Percentiles rank a stretch among this genome's conserved stretches.
phyloP scores from a whole-genome alignment of 2,797 vertebrate genomes.

The Epinephelus awoara region DNA sequence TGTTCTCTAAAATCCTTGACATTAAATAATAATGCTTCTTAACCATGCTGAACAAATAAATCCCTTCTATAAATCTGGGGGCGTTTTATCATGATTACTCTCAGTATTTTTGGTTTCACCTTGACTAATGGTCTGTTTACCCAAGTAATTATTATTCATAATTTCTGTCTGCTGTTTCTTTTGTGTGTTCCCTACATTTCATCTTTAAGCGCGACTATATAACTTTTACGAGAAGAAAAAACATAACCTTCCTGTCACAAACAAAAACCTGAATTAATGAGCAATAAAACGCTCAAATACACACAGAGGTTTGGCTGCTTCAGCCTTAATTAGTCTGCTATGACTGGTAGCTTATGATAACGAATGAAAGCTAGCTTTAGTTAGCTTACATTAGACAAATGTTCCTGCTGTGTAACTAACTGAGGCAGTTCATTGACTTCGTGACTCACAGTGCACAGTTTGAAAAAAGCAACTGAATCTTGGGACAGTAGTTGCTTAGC shows the following conservation, averaged over 20 bases:
- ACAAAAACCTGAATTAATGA: background rate
- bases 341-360: background rate
- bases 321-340: no score
- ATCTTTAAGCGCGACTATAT: background rate
- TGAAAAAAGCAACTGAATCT: no score
- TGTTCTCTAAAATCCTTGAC: conserved; percentile 12
- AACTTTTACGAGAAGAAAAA: background rate
- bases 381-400: background rate
- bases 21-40: conserved; percentile 4
- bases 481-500: no score
- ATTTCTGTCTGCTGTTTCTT: background rate
- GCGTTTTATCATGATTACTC: conserved; percentile 1
- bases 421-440: no score
- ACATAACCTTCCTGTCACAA: no score
- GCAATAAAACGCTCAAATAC: background rate
- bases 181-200: background rate
- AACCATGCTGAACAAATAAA: background rate
- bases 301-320: background rate
- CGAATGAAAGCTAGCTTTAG: background rate
- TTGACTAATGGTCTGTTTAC: conserved; percentile 3
- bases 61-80: background rate
- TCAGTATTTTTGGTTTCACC: conserved; percentile 16
- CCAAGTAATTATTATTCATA: background rate
- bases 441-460: no score
- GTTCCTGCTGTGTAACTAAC: no score